Evolutionary conservation across 92 coral and sea anemone species (phyloP).

Genomic region (Pocillopora meandrina): DNA sequence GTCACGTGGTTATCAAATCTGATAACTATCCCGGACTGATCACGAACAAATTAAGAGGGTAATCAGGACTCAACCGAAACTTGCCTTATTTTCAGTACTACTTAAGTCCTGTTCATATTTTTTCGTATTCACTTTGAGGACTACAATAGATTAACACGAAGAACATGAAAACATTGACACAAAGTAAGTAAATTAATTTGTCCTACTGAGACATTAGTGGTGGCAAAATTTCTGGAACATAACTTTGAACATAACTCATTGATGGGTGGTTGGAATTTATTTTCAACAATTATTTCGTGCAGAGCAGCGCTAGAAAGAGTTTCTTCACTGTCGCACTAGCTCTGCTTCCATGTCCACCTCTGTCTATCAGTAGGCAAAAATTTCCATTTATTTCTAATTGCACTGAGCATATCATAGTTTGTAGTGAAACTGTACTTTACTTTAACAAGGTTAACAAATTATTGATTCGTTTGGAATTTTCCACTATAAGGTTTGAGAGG

Average conservation of each 20-base stretch:
- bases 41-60: too few species aligned
- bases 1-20: too few species aligned
- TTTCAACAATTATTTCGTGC: constrained; percentile 12
- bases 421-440: background rate
- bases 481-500: background rate
- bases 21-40: too few species aligned
- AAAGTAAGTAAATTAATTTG: too few species aligned
- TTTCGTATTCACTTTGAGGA: too few species aligned
- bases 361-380: background rate
- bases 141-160: too few species aligned
- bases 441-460: background rate
- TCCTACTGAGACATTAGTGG: background rate
- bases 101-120: too few species aligned
- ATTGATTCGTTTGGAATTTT: background rate
- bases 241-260: background rate
- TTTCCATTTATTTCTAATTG: constrained; percentile 6
- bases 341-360: background rate
- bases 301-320: constrained; percentile 12
- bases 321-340: background rate
- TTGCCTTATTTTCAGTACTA: too few species aligned
- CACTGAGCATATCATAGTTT: background rate
- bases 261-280: constrained; percentile 23
- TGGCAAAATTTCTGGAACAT: background rate
- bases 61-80: too few species aligned
- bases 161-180: too few species aligned